phyloP scores from a whole-genome alignment of 2,888 invertebrate species.

The Andrena haemorrhoa region DNA sequence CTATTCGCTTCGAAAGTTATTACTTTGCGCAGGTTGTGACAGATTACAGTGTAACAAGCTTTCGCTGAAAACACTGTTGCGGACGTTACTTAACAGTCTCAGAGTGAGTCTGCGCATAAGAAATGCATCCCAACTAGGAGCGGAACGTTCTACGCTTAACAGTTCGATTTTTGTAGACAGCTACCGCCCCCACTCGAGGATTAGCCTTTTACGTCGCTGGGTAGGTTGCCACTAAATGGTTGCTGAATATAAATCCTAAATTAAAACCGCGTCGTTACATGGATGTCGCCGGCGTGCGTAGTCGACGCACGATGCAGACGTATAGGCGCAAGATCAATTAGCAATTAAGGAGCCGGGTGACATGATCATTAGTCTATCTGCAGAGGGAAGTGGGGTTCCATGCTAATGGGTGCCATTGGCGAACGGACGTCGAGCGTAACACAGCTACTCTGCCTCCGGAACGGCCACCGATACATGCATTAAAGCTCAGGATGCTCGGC shows the following conservation, averaged over 20 bases:
- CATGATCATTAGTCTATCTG: conserved; percentile 78
- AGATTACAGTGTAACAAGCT: too few species aligned
- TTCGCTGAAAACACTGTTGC: too few species aligned
- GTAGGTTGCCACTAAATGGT: background rate
- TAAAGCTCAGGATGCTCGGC: conserved; percentile 58
- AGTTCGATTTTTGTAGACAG: background rate
- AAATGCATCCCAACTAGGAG: too few species aligned
- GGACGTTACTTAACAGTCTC: too few species aligned
- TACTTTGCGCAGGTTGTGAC: too few species aligned
- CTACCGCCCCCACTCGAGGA: background rate
- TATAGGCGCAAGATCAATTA: conserved; percentile 78
- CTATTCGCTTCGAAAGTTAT: too few species aligned
- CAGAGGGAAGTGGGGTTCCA: conserved; percentile 43
- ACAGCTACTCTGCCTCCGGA: conserved; percentile 42
- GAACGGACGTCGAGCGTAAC: conserved; percentile 64
- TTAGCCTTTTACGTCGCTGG: background rate
- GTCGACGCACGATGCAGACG: conserved; percentile 42
- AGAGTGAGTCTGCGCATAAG: too few species aligned
- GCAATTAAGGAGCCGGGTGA: conserved; percentile 78
- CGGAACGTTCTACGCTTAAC: too few species aligned
- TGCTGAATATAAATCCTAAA: background rate
- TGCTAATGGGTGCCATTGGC: conserved; percentile 67
- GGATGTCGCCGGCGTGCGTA: conserved; percentile 26
- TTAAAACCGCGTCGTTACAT: conserved; percentile 4
- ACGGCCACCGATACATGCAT: conserved; percentile 61